A percentile compares a stretch with the other conserved stretches of the same genome.
Conservation (phyloP, 2,113 vertebrate species). For the Labrus mixtus region DNA sequence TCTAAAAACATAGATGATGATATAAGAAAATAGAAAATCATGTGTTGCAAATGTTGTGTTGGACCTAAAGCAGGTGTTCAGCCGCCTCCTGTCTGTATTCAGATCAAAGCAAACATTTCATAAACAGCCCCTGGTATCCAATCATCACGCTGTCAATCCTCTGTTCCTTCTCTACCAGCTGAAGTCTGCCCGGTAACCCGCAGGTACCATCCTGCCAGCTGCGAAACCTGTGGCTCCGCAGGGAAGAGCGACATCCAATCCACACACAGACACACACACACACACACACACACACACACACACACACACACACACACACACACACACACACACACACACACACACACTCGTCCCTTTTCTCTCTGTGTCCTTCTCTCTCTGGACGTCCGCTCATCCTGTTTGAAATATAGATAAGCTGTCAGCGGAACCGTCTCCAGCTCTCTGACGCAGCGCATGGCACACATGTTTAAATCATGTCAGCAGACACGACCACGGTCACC, state of each 20-base stretch:
- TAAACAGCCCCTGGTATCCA: background rate
- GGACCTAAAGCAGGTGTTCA: background rate
- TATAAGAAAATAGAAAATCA: background rate
- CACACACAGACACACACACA: constrained; percentile 21
- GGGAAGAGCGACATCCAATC: constrained; percentile 57
- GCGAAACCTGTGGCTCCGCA: constrained; percentile 45
- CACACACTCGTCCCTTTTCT: constrained; percentile 12
- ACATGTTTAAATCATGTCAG: constrained; percentile 71
- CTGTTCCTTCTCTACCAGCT: constrained; percentile 18
- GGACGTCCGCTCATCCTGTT: constrained; percentile 46
- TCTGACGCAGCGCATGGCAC: constrained; percentile 46
- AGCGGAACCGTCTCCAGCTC: constrained; percentile 45
- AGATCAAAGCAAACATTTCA: constrained; percentile 9
- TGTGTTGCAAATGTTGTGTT: background rate
- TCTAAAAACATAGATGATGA: background rate
- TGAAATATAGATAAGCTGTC: constrained; percentile 80
- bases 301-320: constrained; percentile 8
- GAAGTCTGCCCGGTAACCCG: constrained; percentile 75
- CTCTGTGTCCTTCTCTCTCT: constrained; percentile 7
- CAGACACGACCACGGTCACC: constrained; percentile 62
- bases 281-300: constrained; percentile 8
- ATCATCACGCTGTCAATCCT: background rate
- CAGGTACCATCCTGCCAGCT: constrained; percentile 46
- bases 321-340: constrained; percentile 11
- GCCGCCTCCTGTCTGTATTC: background rate